These are phyloP conservation scores for Lepidochrysops patricia DNA, from an alignment of 2,888 invertebrate species.

Conservation along the genomic window DNA sequence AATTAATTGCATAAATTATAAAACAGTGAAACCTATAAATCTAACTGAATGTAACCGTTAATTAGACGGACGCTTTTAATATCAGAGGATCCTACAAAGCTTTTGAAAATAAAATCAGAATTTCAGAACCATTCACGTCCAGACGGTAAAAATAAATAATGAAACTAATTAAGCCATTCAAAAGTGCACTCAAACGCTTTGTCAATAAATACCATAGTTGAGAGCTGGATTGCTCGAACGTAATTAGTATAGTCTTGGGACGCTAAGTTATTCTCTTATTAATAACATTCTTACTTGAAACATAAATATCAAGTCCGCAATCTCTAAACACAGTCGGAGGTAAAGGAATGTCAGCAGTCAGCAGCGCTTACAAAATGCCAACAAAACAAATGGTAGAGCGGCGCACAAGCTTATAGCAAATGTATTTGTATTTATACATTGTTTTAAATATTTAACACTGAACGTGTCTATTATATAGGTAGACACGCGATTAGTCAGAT, in stretches of 20 bases:
- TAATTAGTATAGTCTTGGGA: constrained; percentile 38
- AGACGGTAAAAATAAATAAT: constrained; percentile 25
- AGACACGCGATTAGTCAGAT: not conserved
- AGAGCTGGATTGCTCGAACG: constrained; percentile 26
- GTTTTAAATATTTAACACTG: not conserved
- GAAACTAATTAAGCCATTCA: constrained; percentile 22
- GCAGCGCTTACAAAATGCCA: constrained; percentile 19
- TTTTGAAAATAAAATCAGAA: constrained; percentile 7
- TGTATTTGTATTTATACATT: not conserved
- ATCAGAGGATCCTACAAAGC: not conserved
- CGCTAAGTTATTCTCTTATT: constrained; percentile 31
- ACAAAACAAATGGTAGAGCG: constrained; percentile 12
- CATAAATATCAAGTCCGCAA: constrained; percentile 27
- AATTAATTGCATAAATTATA: not conserved
- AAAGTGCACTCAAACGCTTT: constrained; percentile 29
- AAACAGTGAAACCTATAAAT: not conserved
- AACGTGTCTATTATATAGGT: not conserved
- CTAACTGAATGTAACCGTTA: not conserved
- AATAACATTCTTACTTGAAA: constrained; percentile 32
- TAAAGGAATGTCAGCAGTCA: constrained; percentile 23
- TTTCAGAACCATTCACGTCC: constrained; percentile 13
- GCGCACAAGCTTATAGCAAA: not conserved
- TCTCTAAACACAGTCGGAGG: constrained; percentile 25
- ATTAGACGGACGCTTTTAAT: not conserved
- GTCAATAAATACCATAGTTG: constrained; percentile 23